Conservation (phyloP, 2,888 invertebrate genomes). For the Eutolmus rufibarbis region DNA sequence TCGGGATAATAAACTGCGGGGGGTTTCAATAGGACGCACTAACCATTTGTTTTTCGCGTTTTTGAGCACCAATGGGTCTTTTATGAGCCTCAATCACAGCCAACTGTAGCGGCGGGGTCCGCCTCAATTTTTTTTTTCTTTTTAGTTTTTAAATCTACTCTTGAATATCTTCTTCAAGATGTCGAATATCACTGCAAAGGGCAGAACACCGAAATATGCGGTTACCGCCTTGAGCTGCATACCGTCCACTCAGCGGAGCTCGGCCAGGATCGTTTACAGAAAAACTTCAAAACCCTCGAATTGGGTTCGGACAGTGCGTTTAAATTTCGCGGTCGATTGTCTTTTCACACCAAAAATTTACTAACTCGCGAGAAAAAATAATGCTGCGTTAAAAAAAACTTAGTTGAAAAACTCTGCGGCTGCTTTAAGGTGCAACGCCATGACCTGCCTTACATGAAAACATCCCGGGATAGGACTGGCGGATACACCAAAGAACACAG, state of each 20-base stretch:
- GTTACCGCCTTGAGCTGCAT: constrained; percentile 27
- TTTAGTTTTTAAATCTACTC: constrained; percentile 33
- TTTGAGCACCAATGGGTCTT: constrained; percentile 2
- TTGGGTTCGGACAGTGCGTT: background rate
- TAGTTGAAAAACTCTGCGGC: constrained; percentile 42
- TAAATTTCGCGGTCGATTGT: background rate
- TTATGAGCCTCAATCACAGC: constrained; percentile 22
- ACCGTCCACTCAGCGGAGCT: background rate
- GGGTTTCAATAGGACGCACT: background rate
- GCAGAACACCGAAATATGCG: constrained; percentile 19
- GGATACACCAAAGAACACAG: constrained; percentile 46
- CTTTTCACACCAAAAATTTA: background rate
- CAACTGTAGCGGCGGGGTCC: background rate
- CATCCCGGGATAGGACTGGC: constrained; percentile 64
- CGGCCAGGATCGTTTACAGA: background rate
- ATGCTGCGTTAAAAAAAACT: constrained; percentile 29
- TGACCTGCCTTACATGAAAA: constrained; percentile 64
- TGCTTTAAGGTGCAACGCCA: constrained; percentile 53
- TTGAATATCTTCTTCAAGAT: constrained; percentile 25
- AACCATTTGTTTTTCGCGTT: constrained; percentile 25
- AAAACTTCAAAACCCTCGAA: background rate
- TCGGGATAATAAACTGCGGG: background rate
- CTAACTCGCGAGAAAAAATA: background rate
- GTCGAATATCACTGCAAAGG: constrained; percentile 21
- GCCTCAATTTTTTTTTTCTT: background rate